Evolutionary conservation across 2,797 vertebrate genomes (phyloP).

Genomic region (Triplophysa yarkandensis): DNA sequence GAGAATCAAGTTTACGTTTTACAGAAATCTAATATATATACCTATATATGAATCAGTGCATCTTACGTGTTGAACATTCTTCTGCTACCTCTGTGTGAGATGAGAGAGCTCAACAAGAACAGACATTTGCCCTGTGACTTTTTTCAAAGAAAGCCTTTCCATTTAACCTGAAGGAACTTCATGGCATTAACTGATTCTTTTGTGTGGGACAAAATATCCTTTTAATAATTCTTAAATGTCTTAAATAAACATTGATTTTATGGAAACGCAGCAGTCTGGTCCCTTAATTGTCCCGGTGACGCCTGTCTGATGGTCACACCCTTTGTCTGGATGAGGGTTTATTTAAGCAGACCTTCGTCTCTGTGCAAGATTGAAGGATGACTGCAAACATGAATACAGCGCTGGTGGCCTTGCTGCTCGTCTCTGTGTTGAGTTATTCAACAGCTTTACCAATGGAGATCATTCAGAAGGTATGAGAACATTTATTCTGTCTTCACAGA

Average conservation of each 20-base stretch:
- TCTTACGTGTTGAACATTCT: conserved; percentile 46
- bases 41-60: conserved; percentile 37
- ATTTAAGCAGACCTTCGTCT: conserved; percentile 9
- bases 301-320: conserved; percentile 35
- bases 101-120: conserved; percentile 45
- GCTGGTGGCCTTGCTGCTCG: conserved; percentile 43
- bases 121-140: conserved; percentile 16
- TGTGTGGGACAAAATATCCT: conserved; percentile 40
- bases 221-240: conserved; percentile 47
- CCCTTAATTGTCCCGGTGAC: conserved; percentile 41
- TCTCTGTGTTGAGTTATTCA: conserved; percentile 28
- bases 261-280: conserved; percentile 18
- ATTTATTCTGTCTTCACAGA: neutral
- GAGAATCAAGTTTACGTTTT: conserved; percentile 52
- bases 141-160: conserved; percentile 19
- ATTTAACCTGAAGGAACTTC: conserved; percentile 49
- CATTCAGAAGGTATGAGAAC: conserved; percentile 40
- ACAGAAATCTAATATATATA: conserved; percentile 45
- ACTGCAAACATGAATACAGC: conserved; percentile 43
- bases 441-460: conserved; percentile 38
- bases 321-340: conserved; percentile 38
- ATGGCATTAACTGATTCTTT: conserved; percentile 47
- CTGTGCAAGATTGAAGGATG: neutral
- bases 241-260: conserved; percentile 56
- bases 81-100: conserved; percentile 61